phyloP scores from a whole-genome alignment of 2,113 vertebrate species.

The Xerus inauris region DNA sequence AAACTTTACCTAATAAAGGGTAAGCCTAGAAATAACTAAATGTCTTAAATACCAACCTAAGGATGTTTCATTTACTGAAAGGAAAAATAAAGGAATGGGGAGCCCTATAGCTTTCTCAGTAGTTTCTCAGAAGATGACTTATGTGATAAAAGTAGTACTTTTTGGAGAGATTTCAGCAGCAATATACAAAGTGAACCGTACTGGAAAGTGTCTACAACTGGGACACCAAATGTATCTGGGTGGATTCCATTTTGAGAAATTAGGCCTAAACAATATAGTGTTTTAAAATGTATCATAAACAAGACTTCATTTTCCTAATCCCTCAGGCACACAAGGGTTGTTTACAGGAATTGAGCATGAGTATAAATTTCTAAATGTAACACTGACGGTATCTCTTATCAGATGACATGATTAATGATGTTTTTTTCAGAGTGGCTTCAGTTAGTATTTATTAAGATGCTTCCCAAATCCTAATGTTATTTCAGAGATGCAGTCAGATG shows the following conservation, averaged over 20 bases:
- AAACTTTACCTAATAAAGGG: not conserved
- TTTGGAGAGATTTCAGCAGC: not conserved
- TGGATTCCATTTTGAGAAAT: slow-evolving; percentile 43
- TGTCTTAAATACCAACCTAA: slow-evolving; percentile 17
- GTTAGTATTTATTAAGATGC: slow-evolving; percentile 62
- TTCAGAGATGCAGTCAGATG: slow-evolving; percentile 70
- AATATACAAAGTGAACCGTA: not conserved
- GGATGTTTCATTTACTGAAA: not conserved
- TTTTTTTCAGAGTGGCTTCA: slow-evolving; percentile 39
- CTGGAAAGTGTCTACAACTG: not conserved
- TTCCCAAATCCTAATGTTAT: slow-evolving; percentile 63
- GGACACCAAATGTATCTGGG: not conserved
- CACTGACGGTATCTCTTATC: slow-evolving; percentile 68
- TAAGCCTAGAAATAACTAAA: slow-evolving; percentile 34
- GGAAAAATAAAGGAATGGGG: not conserved
- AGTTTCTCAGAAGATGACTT: not conserved
- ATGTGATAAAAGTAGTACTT: not conserved
- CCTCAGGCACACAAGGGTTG: not conserved
- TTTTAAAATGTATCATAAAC: slow-evolving; percentile 49
- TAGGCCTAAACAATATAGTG: not conserved
- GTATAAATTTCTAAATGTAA: slow-evolving; percentile 59
- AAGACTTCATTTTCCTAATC: slow-evolving; percentile 47
- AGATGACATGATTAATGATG: slow-evolving; percentile 78
- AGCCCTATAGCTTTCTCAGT: not conserved
- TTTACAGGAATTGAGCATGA: slow-evolving; percentile 64